A percentile compares a stretch with the other conserved stretches of the same genome.
These are phyloP conservation scores for Urocynchramus pylzowi DNA, from an alignment of 2,113 vertebrate genomes.

Conservation along the genomic window DNA sequence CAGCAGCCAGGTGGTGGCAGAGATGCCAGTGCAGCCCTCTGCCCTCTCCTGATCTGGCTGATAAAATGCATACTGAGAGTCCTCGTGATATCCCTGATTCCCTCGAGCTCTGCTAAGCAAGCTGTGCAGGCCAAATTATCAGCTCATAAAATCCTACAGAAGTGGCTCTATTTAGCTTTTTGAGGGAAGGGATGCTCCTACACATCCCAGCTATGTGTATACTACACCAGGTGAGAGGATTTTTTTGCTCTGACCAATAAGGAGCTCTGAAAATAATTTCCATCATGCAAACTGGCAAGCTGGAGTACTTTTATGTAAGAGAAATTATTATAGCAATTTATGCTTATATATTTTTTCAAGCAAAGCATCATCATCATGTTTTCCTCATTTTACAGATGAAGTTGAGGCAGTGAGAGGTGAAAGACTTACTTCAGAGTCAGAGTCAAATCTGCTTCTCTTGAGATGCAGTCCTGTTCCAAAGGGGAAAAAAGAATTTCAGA, in stretches of 20 bases:
- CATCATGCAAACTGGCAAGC: neutral
- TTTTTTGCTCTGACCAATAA: neutral
- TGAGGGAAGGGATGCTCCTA: neutral
- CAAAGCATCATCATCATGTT: neutral
- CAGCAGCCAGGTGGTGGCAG: neutral
- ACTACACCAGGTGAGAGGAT: fast-evolving
- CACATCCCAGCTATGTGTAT: fast-evolving
- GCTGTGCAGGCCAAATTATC: neutral
- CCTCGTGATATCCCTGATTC: fast-evolving
- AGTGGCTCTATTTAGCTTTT: neutral
- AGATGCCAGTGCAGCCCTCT: neutral
- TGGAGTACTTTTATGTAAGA: neutral
- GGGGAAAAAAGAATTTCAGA: neutral
- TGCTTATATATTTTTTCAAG: neutral
- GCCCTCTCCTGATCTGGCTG: neutral
- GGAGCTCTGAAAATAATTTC: neutral
- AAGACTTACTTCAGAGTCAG: neutral
- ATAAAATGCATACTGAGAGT: neutral
- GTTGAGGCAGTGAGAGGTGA: neutral
- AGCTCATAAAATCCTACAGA: neutral
- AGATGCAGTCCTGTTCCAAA: neutral
- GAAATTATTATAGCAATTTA: neutral
- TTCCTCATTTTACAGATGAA: neutral
- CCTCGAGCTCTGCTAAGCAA: neutral
- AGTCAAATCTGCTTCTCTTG: neutral